These are phyloP conservation scores for Peromyscus polionotus DNA, from an alignment of 2,113 vertebrate species.

Conservation along the genomic window DNA sequence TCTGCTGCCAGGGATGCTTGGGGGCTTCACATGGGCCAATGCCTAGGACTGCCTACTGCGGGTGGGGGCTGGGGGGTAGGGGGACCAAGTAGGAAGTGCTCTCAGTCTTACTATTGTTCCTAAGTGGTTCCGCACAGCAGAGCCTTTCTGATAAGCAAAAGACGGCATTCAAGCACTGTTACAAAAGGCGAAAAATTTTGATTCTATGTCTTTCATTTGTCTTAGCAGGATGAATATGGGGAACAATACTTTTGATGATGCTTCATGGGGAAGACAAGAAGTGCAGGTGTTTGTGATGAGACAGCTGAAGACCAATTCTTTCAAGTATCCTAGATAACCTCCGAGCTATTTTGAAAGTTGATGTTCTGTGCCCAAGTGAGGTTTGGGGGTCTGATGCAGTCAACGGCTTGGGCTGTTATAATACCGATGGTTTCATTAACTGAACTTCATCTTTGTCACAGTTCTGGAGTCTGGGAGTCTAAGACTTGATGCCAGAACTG, in stretches of 20 bases:
- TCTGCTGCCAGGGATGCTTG: background rate
- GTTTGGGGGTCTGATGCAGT: background rate
- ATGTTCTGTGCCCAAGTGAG: background rate
- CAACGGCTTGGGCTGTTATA: background rate
- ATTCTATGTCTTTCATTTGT: background rate
- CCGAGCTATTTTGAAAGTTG: background rate
- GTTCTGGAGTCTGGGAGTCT: background rate
- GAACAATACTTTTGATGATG: background rate
- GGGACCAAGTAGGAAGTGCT: background rate
- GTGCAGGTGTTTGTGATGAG: background rate
- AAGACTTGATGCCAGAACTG: background rate
- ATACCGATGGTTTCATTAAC: background rate
- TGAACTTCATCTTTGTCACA: background rate
- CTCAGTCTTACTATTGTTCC: background rate
- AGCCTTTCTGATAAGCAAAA: background rate
- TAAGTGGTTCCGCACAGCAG: background rate
- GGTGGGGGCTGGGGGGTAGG: too few species aligned
- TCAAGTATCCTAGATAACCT: background rate
- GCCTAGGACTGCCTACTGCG: background rate
- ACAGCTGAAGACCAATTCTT: background rate
- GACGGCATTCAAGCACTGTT: background rate
- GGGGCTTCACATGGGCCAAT: background rate
- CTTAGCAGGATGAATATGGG: background rate
- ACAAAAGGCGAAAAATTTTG: background rate
- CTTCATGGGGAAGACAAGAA: background rate